phyloP scores from a whole-genome alignment of 1,140 invertebrate species.

The Melitaea cinxia region DNA sequence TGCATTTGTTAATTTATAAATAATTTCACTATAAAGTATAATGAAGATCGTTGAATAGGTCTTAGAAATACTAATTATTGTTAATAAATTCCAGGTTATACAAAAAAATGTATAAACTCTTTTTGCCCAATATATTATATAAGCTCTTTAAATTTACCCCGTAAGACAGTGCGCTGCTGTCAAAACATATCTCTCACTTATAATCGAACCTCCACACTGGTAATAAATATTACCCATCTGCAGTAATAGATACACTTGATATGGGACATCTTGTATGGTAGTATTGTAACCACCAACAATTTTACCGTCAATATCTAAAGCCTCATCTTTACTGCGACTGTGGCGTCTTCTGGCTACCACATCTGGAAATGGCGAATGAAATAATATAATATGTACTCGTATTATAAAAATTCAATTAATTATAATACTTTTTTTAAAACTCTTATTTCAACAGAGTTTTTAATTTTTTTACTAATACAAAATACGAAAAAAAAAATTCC shows the following conservation, averaged over 20 bases:
- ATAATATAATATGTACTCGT: neutral
- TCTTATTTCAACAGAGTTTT: too few species aligned
- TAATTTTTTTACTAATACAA: too few species aligned
- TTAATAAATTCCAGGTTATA: too few species aligned
- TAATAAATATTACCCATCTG: constrained; percentile 27
- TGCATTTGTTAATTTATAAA: too few species aligned
- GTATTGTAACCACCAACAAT: constrained; percentile 33
- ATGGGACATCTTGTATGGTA: constrained; percentile 29
- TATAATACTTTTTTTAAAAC: too few species aligned
- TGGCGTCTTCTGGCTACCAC: constrained; percentile 10
- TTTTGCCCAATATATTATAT: neutral
- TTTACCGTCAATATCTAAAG: constrained; percentile 1
- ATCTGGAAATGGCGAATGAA: constrained; percentile 4
- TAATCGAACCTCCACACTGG: constrained; percentile 37
- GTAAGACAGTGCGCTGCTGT: constrained; percentile 35
- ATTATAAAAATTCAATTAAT: too few species aligned
- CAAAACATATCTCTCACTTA: constrained; percentile 34
- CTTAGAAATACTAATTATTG: too few species aligned
- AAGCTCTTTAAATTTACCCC: constrained; percentile 10
- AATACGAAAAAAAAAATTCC: too few species aligned
- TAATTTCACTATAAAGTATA: too few species aligned
- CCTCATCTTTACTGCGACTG: neutral
- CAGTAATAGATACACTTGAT: constrained; percentile 31
- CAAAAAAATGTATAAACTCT: neutral
- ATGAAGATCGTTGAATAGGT: too few species aligned